Base-by-base conservation (phyloP, 1,140 invertebrate species). In the Procambarus clarkii region DNA sequence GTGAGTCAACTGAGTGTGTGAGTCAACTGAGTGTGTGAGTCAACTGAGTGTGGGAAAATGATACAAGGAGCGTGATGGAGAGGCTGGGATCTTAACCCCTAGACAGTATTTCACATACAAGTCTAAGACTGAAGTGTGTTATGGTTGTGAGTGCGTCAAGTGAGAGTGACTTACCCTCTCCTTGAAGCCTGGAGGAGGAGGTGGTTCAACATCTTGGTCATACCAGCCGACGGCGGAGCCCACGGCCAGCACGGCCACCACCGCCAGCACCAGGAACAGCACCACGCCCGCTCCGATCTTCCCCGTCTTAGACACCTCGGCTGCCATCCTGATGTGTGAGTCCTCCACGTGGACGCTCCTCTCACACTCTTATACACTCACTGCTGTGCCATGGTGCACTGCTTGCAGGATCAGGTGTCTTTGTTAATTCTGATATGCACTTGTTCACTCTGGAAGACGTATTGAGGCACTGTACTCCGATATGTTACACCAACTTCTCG, bases 181-280 rank as follows among this genome's bases (percentile, higher is more conserved):
- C 85, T 92, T 92, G 13, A 58, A 81, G 46, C 77, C 83, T 46
- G 86, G 64, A 2, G n/a, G 54, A 2, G n/a, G 54, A 5, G 60
- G 58, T 5, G 34, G 58, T 13, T 21, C 18, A 1, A 21, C 34
- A 24, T 86, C 82, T 1, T 80, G 76, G 18, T 89, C 87, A 77
- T 92, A 92, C 92, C 92, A 92, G n/a, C 92, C 92, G 24, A 92
- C 78, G 24, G 83, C 88, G 5, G 92, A 89, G 24, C 92, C 92
- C 11, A 91, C 92, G 2, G 88, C 85, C 11, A 92, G 34, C 21
- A 91, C 76, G 2, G 92, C 77, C 64, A 91, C 92, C 9, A 86
- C 83, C 2, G 88, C 84, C 69, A 92, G 50, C 83, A 92, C 92
- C 34, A 92, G 64, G 83, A 92, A 74, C 77, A 92, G 44, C 46